Evolutionary conservation across 2,888 invertebrate species (phyloP).

Genomic region (Troides oblongomaculatus): DNA sequence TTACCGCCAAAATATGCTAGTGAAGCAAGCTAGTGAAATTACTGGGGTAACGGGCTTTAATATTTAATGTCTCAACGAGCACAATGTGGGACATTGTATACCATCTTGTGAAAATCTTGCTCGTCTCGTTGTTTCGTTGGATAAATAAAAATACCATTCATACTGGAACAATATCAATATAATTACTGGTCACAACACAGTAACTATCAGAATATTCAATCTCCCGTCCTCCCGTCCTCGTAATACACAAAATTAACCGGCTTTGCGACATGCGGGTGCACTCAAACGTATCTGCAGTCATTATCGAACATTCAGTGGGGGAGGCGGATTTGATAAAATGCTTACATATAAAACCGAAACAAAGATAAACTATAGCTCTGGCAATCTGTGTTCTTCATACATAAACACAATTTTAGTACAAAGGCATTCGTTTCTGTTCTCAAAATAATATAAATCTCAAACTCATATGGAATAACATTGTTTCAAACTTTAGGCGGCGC

Average conservation of each 20-base stretch:
- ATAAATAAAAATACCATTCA: background rate
- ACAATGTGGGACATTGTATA: no score
- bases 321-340: slow-evolving; percentile 49
- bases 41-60: no score
- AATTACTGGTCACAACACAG: slow-evolving; percentile 42
- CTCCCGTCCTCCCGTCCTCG: slow-evolving; percentile 35
- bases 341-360: slow-evolving; percentile 39
- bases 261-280: slow-evolving; percentile 66
- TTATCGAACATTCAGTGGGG: slow-evolving; percentile 63
- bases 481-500: no score
- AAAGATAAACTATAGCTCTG: slow-evolving; percentile 22
- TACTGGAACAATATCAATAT: slow-evolving; percentile 26
- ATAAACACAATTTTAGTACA: no score
- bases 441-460: no score
- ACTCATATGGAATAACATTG: no score
- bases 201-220: slow-evolving; percentile 32
- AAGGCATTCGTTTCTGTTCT: no score
- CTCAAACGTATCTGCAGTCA: slow-evolving; percentile 64
- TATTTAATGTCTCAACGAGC: no score
- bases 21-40: no score
- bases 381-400: slow-evolving; percentile 3
- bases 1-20: no score
- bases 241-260: slow-evolving; percentile 59
- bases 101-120: no score
- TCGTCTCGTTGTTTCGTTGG: no score